Base-by-base conservation (phyloP, 2,888 invertebrate genomes). In the Diloba caeruleocephala region DNA sequence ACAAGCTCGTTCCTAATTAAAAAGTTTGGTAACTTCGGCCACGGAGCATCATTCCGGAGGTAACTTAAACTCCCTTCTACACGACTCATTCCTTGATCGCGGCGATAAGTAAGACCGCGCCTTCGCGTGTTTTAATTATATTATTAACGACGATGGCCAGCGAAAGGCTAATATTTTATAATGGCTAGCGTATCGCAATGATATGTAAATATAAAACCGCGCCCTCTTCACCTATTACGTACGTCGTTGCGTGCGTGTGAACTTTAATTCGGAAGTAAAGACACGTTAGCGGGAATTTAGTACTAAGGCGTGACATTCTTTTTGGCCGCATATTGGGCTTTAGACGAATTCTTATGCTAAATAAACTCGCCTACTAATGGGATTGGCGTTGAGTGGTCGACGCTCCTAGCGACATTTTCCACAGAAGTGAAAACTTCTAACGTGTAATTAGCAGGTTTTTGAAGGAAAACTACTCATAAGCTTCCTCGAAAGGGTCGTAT, bases 61-160 rank as follows among this genome's bases (percentile, higher is more conserved):
- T 48, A 36, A 37, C 25, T 62, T 67, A 63, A 70, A 64, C 59
- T 53, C 65, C 69, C 68, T 69, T 70, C 58, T 64, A 75, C 79
- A 74, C 76, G 69, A 71, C 68, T 69, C 81, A 74, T 76, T 82
- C 85, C 91, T 90, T 87, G 90, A 92, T 90, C 87, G 84, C 78
- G 43, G 72, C 81, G 89, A 91, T 90, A 91, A 90, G 87, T 87
- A 82, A 71, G 77, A 81, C 89, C 91, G 85, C 89, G 84, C 91
- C 91, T 90, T 88, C 78, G 89, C 92, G 90, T 91, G 91, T 90
- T 92, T 92, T 93, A 93, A 93, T 93, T 93, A 92, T 91, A 90
- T 92, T 91, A 92, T 91, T 92, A 92, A 92, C 89, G 88, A 85
- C 85, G 85, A 84, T 84, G 89, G 81, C 78, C 83, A 85, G 81